A percentile compares a stretch with the other conserved stretches of the same genome.
Conservation (phyloP, 2,888 invertebrate genomes). For the Drosophila engyochracea region DNA sequence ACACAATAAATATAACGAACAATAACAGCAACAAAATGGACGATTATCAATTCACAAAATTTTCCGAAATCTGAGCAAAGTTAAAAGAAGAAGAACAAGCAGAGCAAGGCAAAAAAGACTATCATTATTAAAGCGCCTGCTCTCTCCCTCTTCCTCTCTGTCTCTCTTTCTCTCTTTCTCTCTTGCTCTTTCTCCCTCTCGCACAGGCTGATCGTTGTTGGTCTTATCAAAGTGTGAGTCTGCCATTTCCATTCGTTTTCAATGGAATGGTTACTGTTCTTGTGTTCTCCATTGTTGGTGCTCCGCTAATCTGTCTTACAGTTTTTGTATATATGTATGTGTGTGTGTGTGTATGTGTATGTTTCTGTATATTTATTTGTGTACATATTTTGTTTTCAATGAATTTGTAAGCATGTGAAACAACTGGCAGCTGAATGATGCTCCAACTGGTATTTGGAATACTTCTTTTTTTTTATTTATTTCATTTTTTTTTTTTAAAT, state of each 20-base stretch:
- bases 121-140: conserved; percentile 11
- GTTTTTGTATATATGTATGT: neutral
- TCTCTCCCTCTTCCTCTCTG: conserved; percentile 5
- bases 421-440: conserved; percentile 3
- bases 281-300: conserved; percentile 49
- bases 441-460: conserved; percentile 10
- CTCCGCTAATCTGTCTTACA: conserved; percentile 41
- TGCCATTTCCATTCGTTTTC: conserved; percentile 25
- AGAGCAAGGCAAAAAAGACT: conserved; percentile 2
- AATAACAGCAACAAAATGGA: conserved; percentile 17
- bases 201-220: conserved; percentile 12
- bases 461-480: neutral
- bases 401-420: conserved; percentile 29
- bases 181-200: neutral
- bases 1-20: conserved; percentile 14
- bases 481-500: neutral
- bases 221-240: conserved; percentile 54
- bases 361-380: neutral
- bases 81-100: conserved; percentile 18
- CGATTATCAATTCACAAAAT: conserved; percentile 53
- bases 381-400: conserved; percentile 30
- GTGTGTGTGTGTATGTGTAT: neutral
- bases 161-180: neutral
- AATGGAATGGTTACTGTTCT: neutral
- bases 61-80: conserved; percentile 46